Conservation (phyloP, 2,888 invertebrate genomes). For the Agrotis ipsilon region DNA sequence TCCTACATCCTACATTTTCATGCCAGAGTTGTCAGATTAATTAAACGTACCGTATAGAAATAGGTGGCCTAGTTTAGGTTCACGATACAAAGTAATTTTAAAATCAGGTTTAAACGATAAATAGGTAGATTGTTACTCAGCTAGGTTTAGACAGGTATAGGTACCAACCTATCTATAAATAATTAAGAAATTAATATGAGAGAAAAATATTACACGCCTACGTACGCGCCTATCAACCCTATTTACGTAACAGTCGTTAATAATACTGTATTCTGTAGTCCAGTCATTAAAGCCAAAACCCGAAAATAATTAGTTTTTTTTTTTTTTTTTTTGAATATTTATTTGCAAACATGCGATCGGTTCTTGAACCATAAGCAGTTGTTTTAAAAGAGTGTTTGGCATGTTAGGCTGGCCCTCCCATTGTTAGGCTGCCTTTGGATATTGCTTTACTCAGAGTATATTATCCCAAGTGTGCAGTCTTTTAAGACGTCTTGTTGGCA, state of each 20-base stretch:
- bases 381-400: no score
- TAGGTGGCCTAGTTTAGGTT: slow-evolving; percentile 28
- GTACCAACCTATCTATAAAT: not conserved
- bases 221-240: slow-evolving; percentile 14
- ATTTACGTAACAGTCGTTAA: slow-evolving; percentile 40
- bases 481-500: no score
- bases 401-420: no score
- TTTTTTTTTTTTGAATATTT: no score
- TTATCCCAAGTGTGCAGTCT: no score
- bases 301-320: no score
- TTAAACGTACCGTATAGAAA: slow-evolving; percentile 33
- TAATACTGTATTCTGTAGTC: slow-evolving; percentile 24
- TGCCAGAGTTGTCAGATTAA: slow-evolving; percentile 40
- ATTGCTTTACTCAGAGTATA: no score
- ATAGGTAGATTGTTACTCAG: slow-evolving; percentile 16
- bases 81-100: slow-evolving; percentile 12
- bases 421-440: no score
- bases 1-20: slow-evolving; percentile 40
- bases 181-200: slow-evolving; percentile 11
- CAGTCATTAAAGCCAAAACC: no score
- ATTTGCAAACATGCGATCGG: no score
- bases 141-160: not conserved
- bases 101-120: no score
- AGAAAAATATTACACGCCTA: slow-evolving; percentile 4
- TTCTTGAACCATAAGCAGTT: no score